A percentile compares a stretch with the other conserved stretches of the same genome.
These are phyloP conservation scores for Phengaris alcon DNA, from an alignment of 2,888 invertebrate genomes.

Conservation along the genomic window DNA sequence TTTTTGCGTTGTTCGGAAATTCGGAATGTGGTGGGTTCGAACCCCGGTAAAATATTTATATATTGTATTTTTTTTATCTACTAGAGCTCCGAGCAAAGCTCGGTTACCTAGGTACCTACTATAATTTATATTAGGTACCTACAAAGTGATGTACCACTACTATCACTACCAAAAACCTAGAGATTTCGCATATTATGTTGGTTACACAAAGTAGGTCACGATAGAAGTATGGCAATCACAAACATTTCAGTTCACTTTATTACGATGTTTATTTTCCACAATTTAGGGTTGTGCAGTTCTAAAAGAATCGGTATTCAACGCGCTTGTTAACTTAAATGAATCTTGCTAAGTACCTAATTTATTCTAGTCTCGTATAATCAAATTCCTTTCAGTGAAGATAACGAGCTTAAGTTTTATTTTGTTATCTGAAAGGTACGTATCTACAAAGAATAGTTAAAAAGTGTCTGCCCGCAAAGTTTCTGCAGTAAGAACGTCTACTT, in stretches of 20 bases:
- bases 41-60: too few relatives aligned
- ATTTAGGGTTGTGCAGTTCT: conserved; percentile 22
- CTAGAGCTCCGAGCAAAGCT: too few relatives aligned
- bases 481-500: conserved; percentile 63
- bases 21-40: too few relatives aligned
- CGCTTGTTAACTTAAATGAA: conserved; percentile 29
- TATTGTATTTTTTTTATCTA: too few relatives aligned
- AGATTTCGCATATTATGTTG: not conserved
- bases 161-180: not conserved
- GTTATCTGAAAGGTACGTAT: conserved; percentile 52
- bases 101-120: too few relatives aligned
- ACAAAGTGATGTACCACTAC: too few relatives aligned
- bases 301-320: conserved; percentile 28
- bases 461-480: conserved; percentile 64
- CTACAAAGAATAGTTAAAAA: conserved; percentile 56
- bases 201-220: conserved; percentile 6
- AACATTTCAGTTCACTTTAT: conserved; percentile 19
- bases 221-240: conserved; percentile 21
- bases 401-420: conserved; percentile 41
- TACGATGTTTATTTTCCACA: conserved; percentile 20
- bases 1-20: too few relatives aligned
- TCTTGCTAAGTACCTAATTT: conserved; percentile 28
- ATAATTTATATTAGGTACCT: too few relatives aligned
- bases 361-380: conserved; percentile 29
- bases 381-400: conserved; percentile 28